These are phyloP conservation scores for Helicorthomorpha holstii DNA, from an alignment of 1,140 invertebrate genomes.

Conservation along the genomic window DNA sequence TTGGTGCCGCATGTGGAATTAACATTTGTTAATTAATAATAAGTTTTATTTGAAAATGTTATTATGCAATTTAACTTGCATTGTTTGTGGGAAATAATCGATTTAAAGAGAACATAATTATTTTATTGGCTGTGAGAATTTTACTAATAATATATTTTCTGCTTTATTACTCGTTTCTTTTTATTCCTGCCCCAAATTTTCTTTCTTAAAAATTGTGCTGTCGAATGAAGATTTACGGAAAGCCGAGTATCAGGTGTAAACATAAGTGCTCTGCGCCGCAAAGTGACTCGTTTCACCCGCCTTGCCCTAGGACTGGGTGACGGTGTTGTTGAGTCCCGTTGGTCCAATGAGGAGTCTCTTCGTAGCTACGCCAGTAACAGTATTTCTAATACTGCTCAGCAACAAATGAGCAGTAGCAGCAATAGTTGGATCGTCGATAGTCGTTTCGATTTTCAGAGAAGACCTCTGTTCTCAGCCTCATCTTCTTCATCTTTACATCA, in stretches of 20 bases:
- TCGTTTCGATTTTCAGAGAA: neutral
- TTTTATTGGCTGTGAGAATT: too few species aligned
- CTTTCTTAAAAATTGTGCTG: neutral
- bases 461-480: neutral
- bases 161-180: neutral
- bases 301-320: neutral
- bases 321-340: neutral
- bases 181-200: neutral
- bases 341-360: neutral
- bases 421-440: constrained; percentile 2
- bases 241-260: constrained; percentile 83
- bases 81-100: too few species aligned
- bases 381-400: too few species aligned
- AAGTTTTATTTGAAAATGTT: too few species aligned
- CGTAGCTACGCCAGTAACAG: too few species aligned
- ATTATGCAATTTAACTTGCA: too few species aligned
- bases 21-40: too few species aligned
- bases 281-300: constrained; percentile 3
- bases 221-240: constrained; percentile 33
- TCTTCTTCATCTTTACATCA: constrained; percentile 1
- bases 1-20: too few species aligned
- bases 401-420: constrained; percentile 8
- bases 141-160: neutral
- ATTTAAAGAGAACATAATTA: too few species aligned
- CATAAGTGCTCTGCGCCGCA: constrained; percentile 10